Conservation (phyloP, 2,113 vertebrate species). For the Plotosus lineatus region DNA sequence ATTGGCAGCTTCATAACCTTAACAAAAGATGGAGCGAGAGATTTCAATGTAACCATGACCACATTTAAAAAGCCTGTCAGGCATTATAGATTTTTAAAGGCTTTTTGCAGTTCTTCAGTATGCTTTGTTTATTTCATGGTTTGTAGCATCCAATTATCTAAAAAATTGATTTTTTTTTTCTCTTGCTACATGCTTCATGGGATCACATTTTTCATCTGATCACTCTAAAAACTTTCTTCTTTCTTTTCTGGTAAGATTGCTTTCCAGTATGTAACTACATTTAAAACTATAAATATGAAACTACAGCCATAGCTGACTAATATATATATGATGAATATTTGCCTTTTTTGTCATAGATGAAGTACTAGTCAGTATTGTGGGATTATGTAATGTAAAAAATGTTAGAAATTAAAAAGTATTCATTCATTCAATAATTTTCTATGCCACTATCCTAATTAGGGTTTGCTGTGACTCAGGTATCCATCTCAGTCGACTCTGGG, state of each 20-base stretch:
- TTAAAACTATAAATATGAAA: not conserved
- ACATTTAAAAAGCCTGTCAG: slow-evolving; percentile 26
- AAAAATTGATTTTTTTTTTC: slow-evolving; percentile 46
- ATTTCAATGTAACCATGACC: slow-evolving; percentile 41
- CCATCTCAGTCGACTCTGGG: too few species aligned
- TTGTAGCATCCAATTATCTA: slow-evolving; percentile 50
- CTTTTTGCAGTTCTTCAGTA: slow-evolving; percentile 33
- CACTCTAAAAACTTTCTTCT: not conserved
- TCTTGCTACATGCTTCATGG: slow-evolving; percentile 34
- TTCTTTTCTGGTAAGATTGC: slow-evolving; percentile 16
- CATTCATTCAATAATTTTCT: too few species aligned
- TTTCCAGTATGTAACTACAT: not conserved
- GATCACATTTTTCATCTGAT: slow-evolving; percentile 37
- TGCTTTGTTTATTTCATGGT: slow-evolving; percentile 48
- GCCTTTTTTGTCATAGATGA: not conserved
- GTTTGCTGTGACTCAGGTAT: too few species aligned
- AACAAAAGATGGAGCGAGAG: slow-evolving; percentile 3
- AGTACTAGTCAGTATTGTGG: not conserved
- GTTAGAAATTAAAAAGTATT: not conserved
- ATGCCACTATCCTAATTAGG: too few species aligned
- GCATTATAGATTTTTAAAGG: slow-evolving; percentile 48
- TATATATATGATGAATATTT: not conserved
- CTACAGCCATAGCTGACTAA: not conserved
- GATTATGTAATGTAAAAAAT: not conserved
- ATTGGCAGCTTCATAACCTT: slow-evolving; percentile 1